Base-by-base conservation (phyloP, 2,797 vertebrate genomes). In the Enoplosus armatus region DNA sequence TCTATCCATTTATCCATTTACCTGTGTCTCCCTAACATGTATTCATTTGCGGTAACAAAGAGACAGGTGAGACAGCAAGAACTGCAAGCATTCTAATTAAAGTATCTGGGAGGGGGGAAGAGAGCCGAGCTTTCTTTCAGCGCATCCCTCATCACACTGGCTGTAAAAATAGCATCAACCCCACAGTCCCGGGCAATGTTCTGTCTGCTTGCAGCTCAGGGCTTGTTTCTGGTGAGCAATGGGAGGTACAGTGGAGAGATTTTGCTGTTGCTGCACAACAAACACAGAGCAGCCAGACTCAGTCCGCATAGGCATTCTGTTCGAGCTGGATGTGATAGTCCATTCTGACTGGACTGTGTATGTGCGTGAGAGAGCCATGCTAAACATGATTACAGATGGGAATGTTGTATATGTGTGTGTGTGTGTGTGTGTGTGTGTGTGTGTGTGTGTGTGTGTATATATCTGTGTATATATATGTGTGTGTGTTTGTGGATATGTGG, bases 131-230 rank as follows among this genome's bases (percentile, higher is more conserved):
- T 68, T 85, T 88, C 65, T 83, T 70, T 84, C 71, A 64, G 72
- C 77, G 58, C 72, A 83, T 50, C 75, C 67, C 82, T 85, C 75
- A 91, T 90, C 84, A 67, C 70, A 56, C 77, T 35, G 63, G 75
- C 83, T 87, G 79, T 86, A 90, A 90, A 93, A 93, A 92, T 92
- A 91, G 89, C 88, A 89, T 87, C 87, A 89, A 67, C 86, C 81
- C 83, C 88, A 89, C 75, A 89, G 84, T 85, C 77, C 75, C 35
- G 29, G 73, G 86, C 83, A 80, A 69, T 64, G 79, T 77, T 90
- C 76, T 83, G 85, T 86, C 80, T 90, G 79, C 79, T 85, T 51
- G 67, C 80, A 78, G 83, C 90, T 90, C 85, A 74, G 80, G 79
- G 83, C 82, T 86, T 84, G 85, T 88, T 93, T 90, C 81, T 84